phyloP scores from a whole-genome alignment of 2,113 vertebrate species.

The Desmodus rotundus region DNA sequence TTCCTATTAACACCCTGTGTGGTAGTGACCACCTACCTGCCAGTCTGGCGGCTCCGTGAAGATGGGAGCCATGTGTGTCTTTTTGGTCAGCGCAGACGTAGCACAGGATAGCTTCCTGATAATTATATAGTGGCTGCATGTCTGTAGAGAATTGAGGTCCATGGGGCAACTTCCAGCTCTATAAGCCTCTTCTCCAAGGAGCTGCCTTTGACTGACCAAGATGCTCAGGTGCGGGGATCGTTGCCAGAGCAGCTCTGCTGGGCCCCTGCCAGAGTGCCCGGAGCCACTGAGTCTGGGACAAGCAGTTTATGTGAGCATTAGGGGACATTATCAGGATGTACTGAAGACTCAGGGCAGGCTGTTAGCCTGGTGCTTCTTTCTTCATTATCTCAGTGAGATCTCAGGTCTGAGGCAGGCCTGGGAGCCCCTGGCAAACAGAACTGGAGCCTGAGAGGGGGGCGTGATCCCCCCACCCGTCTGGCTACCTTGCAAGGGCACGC shows the following conservation, averaged over 20 bases:
- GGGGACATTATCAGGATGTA: slow-evolving; percentile 27
- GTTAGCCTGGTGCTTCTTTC: background rate
- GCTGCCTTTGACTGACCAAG: background rate
- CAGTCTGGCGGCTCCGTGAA: no score
- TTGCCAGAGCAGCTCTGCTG: background rate
- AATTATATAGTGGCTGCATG: no score
- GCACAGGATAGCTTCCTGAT: background rate
- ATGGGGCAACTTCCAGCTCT: background rate
- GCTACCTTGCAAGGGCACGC: background rate
- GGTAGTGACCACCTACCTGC: background rate
- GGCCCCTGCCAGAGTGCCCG: background rate
- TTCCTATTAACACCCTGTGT: background rate
- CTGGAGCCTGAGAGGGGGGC: background rate
- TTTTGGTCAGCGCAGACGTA: background rate
- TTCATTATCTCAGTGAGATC: slow-evolving; percentile 16
- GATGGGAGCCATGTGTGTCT: background rate
- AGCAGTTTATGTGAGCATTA: slow-evolving; percentile 51
- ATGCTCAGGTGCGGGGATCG: background rate
- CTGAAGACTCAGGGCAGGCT: background rate
- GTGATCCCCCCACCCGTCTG: background rate
- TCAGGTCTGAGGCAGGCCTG: background rate
- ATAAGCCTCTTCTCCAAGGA: background rate
- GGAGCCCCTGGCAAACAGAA: background rate
- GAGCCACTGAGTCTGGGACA: slow-evolving; percentile 36
- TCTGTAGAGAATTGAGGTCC: background rate